Conservation (phyloP, 2,888 invertebrate species). For the Dendrolimus houi region DNA sequence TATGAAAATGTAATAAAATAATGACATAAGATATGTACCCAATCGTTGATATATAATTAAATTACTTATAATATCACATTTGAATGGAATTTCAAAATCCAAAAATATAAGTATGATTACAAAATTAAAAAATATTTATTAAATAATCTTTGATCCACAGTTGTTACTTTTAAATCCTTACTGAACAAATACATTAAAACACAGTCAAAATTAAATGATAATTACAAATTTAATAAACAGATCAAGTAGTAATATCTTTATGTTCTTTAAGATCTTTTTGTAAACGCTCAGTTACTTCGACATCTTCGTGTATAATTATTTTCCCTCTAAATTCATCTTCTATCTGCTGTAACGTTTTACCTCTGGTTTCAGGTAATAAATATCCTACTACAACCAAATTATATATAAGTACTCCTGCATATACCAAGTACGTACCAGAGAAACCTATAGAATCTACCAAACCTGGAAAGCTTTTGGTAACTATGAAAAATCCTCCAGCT, state of each 20-base stretch:
- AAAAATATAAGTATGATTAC: no score
- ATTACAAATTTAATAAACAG: neutral
- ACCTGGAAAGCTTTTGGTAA: constrained; percentile 75
- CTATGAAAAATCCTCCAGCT: constrained; percentile 72
- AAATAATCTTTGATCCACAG: no score
- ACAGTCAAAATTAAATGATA: no score
- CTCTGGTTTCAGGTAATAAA: constrained; percentile 17
- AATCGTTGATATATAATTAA: no score
- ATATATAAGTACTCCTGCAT: constrained; percentile 12
- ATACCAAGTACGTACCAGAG: constrained; percentile 25
- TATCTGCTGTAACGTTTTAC: constrained; percentile 15
- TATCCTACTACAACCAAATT: constrained; percentile 7
- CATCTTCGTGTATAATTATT: constrained; percentile 2
- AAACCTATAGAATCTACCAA: constrained; percentile 62
- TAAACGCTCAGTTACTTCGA: neutral
- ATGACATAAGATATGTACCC: no score
- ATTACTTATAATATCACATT: no score
- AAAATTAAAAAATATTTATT: no score
- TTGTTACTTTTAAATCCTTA: no score
- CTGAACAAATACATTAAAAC: no score
- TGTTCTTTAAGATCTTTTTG: neutral
- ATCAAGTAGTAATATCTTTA: neutral
- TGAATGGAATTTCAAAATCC: no score
- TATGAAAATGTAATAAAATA: no score
- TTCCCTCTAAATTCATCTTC: constrained; percentile 17